Conservation (phyloP, 2,888 invertebrate genomes). For the Meiosimyza decipiens region DNA sequence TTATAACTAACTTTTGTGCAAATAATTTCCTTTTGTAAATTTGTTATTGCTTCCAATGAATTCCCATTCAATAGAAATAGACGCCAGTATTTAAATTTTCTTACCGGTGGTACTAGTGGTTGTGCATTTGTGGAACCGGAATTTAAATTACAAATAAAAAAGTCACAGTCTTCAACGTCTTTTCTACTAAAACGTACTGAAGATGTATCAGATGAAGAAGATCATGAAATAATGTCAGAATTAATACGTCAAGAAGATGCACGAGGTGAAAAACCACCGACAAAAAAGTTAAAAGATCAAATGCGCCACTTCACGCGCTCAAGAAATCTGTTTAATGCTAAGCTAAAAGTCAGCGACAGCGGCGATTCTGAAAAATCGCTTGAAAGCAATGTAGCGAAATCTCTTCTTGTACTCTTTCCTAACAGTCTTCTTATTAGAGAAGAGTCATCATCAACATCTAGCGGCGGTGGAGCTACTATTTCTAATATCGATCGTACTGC, state of each 20-base stretch:
- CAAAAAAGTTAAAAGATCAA: constrained; percentile 69
- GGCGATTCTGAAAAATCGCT: constrained; percentile 53
- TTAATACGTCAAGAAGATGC: constrained; percentile 72
- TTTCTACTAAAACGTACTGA: constrained; percentile 50
- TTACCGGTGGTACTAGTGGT: constrained; percentile 66
- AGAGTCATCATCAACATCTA: constrained; percentile 38
- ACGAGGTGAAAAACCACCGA: constrained; percentile 68
- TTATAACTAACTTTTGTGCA: background rate
- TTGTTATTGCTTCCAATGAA: too few species aligned
- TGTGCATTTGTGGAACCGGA: constrained; percentile 38
- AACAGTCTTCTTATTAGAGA: constrained; percentile 54
- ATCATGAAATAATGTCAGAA: constrained; percentile 64
- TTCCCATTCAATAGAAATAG: constrained; percentile 50
- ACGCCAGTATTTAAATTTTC: constrained; percentile 73
- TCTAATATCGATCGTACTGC: background rate
- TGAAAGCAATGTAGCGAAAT: constrained; percentile 65
- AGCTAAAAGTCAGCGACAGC: constrained; percentile 70
- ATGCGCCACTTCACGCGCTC: constrained; percentile 74
- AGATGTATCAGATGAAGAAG: constrained; percentile 53
- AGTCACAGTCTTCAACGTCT: constrained; percentile 49
- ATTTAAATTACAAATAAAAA: constrained; percentile 51
- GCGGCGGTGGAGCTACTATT: constrained; percentile 2
- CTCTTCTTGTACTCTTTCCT: constrained; percentile 69
- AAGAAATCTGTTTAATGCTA: constrained; percentile 72
- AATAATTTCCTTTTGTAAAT: too few species aligned